Conservation (phyloP, 2,888 invertebrate species). For the Neocrepidodera transversa region DNA sequence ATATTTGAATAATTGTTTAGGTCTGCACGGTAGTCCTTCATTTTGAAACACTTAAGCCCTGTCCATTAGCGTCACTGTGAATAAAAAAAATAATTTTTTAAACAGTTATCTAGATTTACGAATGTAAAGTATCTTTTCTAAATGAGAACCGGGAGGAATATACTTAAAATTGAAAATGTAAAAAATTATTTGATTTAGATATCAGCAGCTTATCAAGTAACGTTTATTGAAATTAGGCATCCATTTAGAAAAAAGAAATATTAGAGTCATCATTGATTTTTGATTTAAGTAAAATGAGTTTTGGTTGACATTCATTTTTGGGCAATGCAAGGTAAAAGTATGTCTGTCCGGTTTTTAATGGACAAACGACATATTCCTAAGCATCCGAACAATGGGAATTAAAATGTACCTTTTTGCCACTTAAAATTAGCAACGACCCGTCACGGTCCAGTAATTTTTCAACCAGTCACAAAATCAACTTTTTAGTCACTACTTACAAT, state of each 20-base stretch:
- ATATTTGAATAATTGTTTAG: slow-evolving; percentile 47
- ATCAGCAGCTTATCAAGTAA: neutral
- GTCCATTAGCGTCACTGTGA: slow-evolving; percentile 27
- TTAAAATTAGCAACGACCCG: slow-evolving; percentile 45
- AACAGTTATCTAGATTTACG: slow-evolving; percentile 16
- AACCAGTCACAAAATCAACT: slow-evolving; percentile 11
- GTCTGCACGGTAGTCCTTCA: slow-evolving; percentile 38
- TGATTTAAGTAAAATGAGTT: neutral
- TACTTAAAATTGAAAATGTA: neutral
- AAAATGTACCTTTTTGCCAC: slow-evolving; percentile 46
- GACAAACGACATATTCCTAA: slow-evolving; percentile 44
- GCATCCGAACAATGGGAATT: slow-evolving; percentile 43
- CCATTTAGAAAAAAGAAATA: too few relatives aligned
- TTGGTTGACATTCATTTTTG: neutral
- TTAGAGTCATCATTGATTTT: too few relatives aligned
- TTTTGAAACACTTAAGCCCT: slow-evolving; percentile 33
- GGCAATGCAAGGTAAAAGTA: slow-evolving; percentile 47
- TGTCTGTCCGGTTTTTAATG: slow-evolving; percentile 50
- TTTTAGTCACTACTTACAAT: neutral
- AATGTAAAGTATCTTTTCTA: neutral
- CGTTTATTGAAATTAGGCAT: neutral
- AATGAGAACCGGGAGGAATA: slow-evolving; percentile 15
- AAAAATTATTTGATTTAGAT: slow-evolving; percentile 3
- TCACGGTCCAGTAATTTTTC: slow-evolving; percentile 37
- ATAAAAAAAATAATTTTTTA: slow-evolving; percentile 9